These are phyloP conservation scores for Bombylius discolor DNA, from an alignment of 2,888 invertebrate species.

Conservation along the genomic window DNA sequence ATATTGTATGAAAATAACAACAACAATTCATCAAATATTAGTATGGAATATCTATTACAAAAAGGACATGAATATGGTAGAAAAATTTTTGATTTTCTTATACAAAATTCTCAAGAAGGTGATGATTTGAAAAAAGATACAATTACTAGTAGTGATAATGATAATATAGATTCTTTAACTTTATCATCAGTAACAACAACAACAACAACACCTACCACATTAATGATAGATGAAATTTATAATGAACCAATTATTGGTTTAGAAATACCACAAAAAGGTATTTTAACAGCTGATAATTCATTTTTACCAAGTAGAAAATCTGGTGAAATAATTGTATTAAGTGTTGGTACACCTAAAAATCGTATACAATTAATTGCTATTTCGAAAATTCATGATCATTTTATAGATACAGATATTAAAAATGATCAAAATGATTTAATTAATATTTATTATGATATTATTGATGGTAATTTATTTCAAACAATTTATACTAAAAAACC, in stretches of 20 bases:
- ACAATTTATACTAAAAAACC: slow-evolving; percentile 39
- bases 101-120: no score
- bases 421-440: slow-evolving; percentile 27
- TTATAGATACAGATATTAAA: background rate
- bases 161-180: no score
- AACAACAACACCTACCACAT: no score
- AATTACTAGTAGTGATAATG: no score
- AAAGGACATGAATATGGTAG: background rate
- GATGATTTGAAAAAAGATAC: no score
- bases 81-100: background rate
- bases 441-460: slow-evolving; percentile 37
- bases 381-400: slow-evolving; percentile 15
- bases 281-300: slow-evolving; percentile 19
- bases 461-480: slow-evolving; percentile 39
- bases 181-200: no score
- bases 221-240: no score
- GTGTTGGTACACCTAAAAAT: slow-evolving; percentile 24
- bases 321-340: slow-evolving; percentile 29
- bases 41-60: background rate
- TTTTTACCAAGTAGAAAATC: slow-evolving; percentile 23
- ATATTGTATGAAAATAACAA: background rate
- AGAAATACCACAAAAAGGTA: slow-evolving; percentile 14
- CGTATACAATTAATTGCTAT: slow-evolving; percentile 31
- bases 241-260: slow-evolving; percentile 14
- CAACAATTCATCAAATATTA: background rate